phyloP scores from a whole-genome alignment of 2,113 vertebrate genomes.

The Riparia riparia region DNA sequence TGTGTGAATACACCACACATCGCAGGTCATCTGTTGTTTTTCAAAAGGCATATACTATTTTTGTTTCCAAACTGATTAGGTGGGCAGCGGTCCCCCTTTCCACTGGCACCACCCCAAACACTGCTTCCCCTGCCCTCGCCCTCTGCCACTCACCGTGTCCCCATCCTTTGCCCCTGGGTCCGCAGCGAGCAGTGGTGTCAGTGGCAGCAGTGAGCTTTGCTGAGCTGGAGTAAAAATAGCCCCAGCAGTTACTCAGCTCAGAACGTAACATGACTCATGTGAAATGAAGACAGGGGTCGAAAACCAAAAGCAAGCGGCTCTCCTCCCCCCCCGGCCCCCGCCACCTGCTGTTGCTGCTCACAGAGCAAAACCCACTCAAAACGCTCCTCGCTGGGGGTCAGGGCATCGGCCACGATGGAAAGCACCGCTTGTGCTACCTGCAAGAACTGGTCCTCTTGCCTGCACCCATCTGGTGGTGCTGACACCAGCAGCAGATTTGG shows the following conservation, averaged over 20 bases:
- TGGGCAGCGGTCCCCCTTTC: conserved; percentile 41
- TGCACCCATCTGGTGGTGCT: accelerated
- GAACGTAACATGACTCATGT: conserved; percentile 81
- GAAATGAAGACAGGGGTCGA: conserved; percentile 70
- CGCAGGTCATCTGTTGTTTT: conserved; percentile 73
- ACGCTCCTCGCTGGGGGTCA: accelerated
- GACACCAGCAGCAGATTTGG: background rate
- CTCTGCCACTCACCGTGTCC: conserved; percentile 68
- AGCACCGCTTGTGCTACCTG: accelerated
- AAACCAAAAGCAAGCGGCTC: conserved; percentile 33
- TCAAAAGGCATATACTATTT: conserved; percentile 63
- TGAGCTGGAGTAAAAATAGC: conserved; percentile 81
- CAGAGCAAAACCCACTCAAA: background rate
- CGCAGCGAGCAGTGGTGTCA: background rate
- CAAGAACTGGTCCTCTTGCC: background rate
- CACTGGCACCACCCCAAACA: conserved; percentile 27
- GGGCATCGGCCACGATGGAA: background rate
- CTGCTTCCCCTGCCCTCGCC: conserved; percentile 25
- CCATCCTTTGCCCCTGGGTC: conserved; percentile 55
- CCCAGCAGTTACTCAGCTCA: conserved; percentile 82
- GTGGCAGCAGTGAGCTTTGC: conserved; percentile 67
- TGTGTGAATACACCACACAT: conserved; percentile 38
- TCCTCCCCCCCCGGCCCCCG: background rate
- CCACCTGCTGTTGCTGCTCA: background rate
- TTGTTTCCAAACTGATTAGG: conserved; percentile 62